phyloP scores from a whole-genome alignment of 2,797 vertebrate genomes.

The Acipenser transmontanus region DNA sequence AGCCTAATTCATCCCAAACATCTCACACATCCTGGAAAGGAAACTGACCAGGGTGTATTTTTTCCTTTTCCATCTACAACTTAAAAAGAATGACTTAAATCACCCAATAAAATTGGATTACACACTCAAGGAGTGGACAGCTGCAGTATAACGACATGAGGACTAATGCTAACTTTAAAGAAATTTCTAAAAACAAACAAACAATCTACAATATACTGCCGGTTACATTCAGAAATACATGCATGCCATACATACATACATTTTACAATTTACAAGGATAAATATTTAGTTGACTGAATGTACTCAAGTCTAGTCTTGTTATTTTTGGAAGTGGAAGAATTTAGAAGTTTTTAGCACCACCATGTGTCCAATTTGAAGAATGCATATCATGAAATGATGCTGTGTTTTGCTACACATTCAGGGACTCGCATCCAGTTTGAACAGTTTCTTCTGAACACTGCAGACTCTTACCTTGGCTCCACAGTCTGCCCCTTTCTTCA shows the following conservation, averaged over 20 bases:
- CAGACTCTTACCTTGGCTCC: constrained; percentile 80
- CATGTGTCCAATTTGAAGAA: background rate
- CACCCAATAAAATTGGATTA: background rate
- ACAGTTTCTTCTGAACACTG: background rate
- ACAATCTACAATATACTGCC: no score
- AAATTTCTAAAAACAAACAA: no score
- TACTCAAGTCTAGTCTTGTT: no score
- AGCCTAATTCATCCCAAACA: background rate
- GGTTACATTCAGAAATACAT: no score
- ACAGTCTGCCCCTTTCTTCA: constrained; percentile 85
- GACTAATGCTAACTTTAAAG: no score
- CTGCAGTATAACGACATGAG: no score
- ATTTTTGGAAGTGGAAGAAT: background rate
- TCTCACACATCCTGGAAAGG: background rate
- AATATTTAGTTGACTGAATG: no score
- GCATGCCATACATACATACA: no score
- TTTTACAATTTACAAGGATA: no score
- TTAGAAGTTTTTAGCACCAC: background rate
- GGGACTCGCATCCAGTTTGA: background rate
- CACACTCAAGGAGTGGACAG: no score
- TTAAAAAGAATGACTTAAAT: background rate
- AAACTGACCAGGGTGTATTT: background rate
- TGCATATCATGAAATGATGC: background rate
- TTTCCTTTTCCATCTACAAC: constrained; percentile 1
- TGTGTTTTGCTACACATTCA: background rate